Evolutionary conservation across 2,113 vertebrate species (phyloP), one percentile per base, ranked within the genome.

Genomic region (Microtus pennsylvanicus): DNA sequence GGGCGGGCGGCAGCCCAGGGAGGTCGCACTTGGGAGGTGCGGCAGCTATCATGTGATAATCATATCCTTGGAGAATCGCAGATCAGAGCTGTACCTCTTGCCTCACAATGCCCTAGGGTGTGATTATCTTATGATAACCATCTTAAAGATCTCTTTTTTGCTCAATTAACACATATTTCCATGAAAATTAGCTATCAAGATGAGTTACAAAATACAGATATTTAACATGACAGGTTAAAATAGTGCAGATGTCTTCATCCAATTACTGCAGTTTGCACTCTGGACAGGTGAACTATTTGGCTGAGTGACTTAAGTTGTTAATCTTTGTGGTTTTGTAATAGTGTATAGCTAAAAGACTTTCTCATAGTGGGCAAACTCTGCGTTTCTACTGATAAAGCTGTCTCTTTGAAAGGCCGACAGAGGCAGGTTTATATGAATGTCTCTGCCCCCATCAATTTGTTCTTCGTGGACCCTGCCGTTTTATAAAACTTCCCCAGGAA

Each of bases 111-210:
- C 86, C 65, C 94, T 91, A 98, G 55, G 92, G 96, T 97, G 82
- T 97, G 97, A 98, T 98, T 98, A 97, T 97, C 94, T 97, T 98
- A 98, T 98, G 97, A 98, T 98, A 98, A 96, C 96, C 97, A 97
- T 82, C 96, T 97, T 97, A 98, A 98, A 98, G 96, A 97, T 97
- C 78, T 93, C 97, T 98, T 97, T 98, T 98, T 98, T 95, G 61
- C 95, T 98, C 98, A 98, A 97, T 98, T 98, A 98, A 98, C 96
- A 98, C 96, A 97, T 96, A 95, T 92, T 97, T 96, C 97, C 83
- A 97, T 90, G 97, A 98, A 98, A 98, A 98, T 98, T 97, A 98
- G 98, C 95, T 90, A 98, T 97, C 90, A 97, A 96, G 95, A 94
- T 98, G 97, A 98, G 80, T 98, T 98, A 98, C 95, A 98, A 98